Conservation (phyloP, 1,140 invertebrate species). For the Drosophila guanche region DNA sequence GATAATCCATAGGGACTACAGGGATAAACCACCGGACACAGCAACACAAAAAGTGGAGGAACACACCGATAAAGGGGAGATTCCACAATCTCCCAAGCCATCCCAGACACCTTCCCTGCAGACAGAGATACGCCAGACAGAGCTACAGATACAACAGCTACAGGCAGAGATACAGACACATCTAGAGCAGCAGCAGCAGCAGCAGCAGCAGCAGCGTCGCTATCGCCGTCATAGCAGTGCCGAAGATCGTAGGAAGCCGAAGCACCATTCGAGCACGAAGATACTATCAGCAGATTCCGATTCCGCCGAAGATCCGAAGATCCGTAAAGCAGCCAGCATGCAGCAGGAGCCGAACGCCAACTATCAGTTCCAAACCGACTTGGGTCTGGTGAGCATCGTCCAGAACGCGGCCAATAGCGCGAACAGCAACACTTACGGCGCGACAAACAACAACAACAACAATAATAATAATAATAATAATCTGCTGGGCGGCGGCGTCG, state of each 20-base stretch:
- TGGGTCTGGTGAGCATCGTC: conserved; percentile 83
- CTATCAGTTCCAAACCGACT: conserved; percentile 83
- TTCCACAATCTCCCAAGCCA: background rate
- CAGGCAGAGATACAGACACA: conserved; percentile 1
- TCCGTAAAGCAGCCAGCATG: conserved; percentile 77
- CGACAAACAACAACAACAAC: conserved; percentile 28
- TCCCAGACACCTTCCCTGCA: too few relatives aligned
- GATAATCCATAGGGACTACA: conserved; percentile 61
- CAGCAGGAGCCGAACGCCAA: conserved; percentile 83
- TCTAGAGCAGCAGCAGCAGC: conserved; percentile 24
- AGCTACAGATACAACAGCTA: conserved; percentile 14
- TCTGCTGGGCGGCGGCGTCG: conserved; percentile 16
- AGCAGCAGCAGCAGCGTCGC: conserved; percentile 19
- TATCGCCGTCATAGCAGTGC: conserved; percentile 72
- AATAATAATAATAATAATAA: conserved; percentile 25
- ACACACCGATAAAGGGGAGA: conserved; percentile 8
- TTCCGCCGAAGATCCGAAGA: conserved; percentile 53
- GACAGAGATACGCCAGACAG: too few relatives aligned
- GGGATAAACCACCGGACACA: conserved; percentile 63
- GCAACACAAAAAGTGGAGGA: conserved; percentile 13
- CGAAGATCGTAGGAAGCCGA: conserved; percentile 64
- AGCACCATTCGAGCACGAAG: conserved; percentile 30
- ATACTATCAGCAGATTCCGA: conserved; percentile 16
- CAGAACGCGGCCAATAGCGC: conserved; percentile 44
- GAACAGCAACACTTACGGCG: conserved; percentile 27